These are phyloP conservation scores for Leptopterna dolabrata DNA, from an alignment of 2,888 invertebrate genomes.

Conservation along the genomic window DNA sequence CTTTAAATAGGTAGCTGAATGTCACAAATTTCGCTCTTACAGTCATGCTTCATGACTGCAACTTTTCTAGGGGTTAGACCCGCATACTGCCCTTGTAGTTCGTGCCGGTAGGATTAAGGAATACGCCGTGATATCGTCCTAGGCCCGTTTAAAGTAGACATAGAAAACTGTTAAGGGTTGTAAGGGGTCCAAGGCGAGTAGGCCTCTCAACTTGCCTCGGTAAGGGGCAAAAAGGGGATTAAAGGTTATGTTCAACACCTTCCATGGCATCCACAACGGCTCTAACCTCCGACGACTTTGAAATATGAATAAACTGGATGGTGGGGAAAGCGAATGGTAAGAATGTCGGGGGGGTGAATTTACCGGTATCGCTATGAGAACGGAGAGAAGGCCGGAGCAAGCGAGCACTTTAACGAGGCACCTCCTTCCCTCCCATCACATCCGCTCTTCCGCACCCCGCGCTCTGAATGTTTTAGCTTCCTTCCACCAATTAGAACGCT, in stretches of 20 bases:
- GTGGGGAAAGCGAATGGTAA: not conserved
- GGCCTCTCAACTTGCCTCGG: too few relatives aligned
- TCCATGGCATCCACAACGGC: not conserved
- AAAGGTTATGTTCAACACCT: conserved; percentile 42
- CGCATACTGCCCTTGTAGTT: too few relatives aligned
- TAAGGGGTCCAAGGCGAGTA: too few relatives aligned
- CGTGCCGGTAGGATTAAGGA: too few relatives aligned
- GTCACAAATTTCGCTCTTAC: too few relatives aligned
- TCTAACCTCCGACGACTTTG: not conserved
- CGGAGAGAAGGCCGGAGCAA: not conserved
- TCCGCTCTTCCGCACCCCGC: not conserved
- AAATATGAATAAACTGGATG: conserved; percentile 13
- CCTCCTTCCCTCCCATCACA: not conserved
- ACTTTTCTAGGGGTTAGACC: too few relatives aligned
- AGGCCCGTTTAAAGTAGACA: too few relatives aligned
- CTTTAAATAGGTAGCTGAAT: too few relatives aligned
- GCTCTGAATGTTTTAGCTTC: not conserved
- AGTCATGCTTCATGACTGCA: too few relatives aligned
- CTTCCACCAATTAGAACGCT: conserved; percentile 25
- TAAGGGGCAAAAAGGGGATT: not conserved
- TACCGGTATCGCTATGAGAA: not conserved
- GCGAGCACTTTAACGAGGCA: conserved; percentile 22
- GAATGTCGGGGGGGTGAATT: not conserved
- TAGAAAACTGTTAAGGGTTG: too few relatives aligned
- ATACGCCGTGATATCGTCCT: too few relatives aligned